Conservation (phyloP, 2,113 vertebrate genomes). For the Capreolus pygargus region DNA sequence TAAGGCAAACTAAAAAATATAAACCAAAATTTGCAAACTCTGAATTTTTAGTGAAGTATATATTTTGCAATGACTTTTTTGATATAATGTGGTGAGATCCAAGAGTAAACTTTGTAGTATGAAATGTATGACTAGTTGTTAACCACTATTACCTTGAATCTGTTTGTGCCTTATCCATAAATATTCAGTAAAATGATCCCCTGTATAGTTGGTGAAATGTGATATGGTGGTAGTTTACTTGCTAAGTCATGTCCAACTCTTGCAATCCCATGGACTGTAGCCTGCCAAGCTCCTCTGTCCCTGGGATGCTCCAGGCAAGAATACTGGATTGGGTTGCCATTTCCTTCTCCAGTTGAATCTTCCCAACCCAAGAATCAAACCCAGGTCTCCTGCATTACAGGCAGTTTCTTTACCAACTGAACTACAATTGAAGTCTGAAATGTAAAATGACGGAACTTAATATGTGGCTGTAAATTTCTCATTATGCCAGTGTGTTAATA, state of each 20-base stretch:
- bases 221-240: neutral
- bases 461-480: neutral
- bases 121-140: constrained; percentile 39
- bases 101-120: neutral
- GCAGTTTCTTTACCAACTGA: neutral
- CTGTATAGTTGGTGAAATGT: neutral
- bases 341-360: neutral
- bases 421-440: neutral
- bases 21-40: neutral
- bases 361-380: neutral
- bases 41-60: neutral
- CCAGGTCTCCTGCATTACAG: neutral
- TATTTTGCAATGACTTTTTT: neutral
- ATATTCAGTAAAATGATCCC: constrained; percentile 37
- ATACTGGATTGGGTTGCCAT: neutral
- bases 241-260: neutral
- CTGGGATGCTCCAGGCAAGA: neutral
- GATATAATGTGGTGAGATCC: neutral
- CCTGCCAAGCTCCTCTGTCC: neutral
- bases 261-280: neutral
- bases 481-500: neutral
- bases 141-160: neutral
- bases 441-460: neutral
- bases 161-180: neutral
- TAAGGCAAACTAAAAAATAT: neutral